Percentiles rank a stretch among this genome's conserved stretches.
Conservation (phyloP, 2,888 invertebrate genomes). For the Troides oblongomaculatus region DNA sequence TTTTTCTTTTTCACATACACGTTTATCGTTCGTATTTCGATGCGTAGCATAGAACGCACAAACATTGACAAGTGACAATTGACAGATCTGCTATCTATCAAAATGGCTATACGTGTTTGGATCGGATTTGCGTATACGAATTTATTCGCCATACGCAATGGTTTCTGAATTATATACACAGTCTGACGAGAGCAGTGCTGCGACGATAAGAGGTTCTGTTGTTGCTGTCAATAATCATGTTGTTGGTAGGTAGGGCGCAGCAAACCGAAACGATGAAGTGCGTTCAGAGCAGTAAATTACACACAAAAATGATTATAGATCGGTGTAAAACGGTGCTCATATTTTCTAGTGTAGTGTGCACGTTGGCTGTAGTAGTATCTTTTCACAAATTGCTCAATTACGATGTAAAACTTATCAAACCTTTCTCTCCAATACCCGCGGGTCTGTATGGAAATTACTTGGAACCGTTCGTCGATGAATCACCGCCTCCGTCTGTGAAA, state of each 20-base stretch:
- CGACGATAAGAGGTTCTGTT: conserved; percentile 45
- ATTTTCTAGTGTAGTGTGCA: conserved; percentile 69
- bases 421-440: conserved; percentile 69
- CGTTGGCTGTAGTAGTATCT: conserved; percentile 65
- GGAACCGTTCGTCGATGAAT: conserved; percentile 55
- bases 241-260: conserved; percentile 63
- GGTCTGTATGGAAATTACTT: conserved; percentile 67
- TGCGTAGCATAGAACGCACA: conserved; percentile 10
- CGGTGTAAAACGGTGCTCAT: conserved; percentile 68
- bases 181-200: conserved; percentile 49
- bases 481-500: conserved; percentile 41
- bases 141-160: conserved; percentile 62
- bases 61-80: conserved; percentile 10
- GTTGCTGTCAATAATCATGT: conserved; percentile 53
- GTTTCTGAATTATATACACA: conserved; percentile 56
- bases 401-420: conserved; percentile 61
- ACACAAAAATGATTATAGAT: conserved; percentile 66
- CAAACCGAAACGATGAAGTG: conserved; percentile 62
- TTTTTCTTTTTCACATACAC: too few species aligned
- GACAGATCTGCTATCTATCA: conserved; percentile 37
- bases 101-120: conserved; percentile 68
- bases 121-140: conserved; percentile 63
- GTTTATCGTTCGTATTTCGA: not conserved
- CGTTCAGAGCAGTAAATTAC: conserved; percentile 47
- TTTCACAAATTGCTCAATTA: conserved; percentile 64